phyloP scores from a whole-genome alignment of 2,113 vertebrate genomes.

The Chionomys nivalis region DNA sequence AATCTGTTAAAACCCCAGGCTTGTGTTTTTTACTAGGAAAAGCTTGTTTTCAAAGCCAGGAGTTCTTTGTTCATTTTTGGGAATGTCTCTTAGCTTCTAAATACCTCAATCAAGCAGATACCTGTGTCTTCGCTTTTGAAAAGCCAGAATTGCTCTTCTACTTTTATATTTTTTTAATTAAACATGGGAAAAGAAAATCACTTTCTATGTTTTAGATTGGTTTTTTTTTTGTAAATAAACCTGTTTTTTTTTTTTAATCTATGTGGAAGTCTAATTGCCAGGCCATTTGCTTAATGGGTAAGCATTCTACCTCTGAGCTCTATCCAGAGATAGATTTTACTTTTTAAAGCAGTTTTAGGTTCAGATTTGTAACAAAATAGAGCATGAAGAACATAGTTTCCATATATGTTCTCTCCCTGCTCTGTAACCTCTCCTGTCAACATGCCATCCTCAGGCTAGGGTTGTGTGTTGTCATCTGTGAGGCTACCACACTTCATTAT shows the following conservation, averaged over 20 bases:
- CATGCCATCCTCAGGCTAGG: neutral
- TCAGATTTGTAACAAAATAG: neutral
- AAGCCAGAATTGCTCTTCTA: neutral
- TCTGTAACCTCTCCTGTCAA: rapidly evolving
- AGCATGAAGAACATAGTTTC: neutral
- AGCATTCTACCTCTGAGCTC: neutral
- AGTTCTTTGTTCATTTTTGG: neutral
- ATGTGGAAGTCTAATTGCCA: neutral
- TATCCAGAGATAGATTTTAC: neutral
- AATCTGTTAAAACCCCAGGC: neutral
- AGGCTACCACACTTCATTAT: neutral
- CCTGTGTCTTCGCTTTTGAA: constrained; percentile 39
- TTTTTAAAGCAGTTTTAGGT: constrained; percentile 21
- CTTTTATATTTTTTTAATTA: constrained; percentile 48
- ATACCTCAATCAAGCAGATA: constrained; percentile 25
- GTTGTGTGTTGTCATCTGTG: rapidly evolving
- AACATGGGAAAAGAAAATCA: neutral
- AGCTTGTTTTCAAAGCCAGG: constrained; percentile 23
- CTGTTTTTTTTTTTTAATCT: neutral
- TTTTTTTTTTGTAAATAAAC: neutral
- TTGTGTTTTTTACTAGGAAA: neutral
- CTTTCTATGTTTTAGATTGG: constrained; percentile 23
- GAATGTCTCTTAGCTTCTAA: constrained; percentile 42
- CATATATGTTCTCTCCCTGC: neutral
- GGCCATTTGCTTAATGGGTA: neutral